phyloP scores from a whole-genome alignment of 2,888 invertebrate genomes.

The Mycalesis mineus region DNA sequence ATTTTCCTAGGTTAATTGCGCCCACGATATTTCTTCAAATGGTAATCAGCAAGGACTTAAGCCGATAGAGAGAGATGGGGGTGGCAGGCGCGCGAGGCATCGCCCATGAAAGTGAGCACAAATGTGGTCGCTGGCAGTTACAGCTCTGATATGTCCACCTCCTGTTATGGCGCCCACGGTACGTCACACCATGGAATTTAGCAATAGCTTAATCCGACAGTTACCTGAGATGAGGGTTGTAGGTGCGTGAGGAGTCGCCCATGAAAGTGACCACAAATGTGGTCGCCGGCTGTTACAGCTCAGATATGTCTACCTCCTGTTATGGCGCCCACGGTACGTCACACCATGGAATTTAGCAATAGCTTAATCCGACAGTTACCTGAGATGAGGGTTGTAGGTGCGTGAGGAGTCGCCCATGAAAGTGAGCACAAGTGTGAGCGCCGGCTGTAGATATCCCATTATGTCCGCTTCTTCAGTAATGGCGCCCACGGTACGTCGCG shows the following conservation, averaged over 20 bases:
- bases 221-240: conserved; percentile 82
- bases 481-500: conserved; percentile 78
- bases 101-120: conserved; percentile 93
- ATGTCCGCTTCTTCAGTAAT: conserved; percentile 81
- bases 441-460: conserved; percentile 80
- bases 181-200: conserved; percentile 86
- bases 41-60: conserved; percentile 79
- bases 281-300: conserved; percentile 82
- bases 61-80: conserved; percentile 74
- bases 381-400: conserved; percentile 85
- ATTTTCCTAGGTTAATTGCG: too few species aligned
- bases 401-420: conserved; percentile 92
- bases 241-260: conserved; percentile 88
- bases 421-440: conserved; percentile 87
- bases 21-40: conserved; percentile 81
- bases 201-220: conserved; percentile 59
- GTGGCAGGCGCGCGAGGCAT: conserved; percentile 87
- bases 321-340: conserved; percentile 73
- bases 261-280: conserved; percentile 91
- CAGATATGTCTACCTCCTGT: conserved; percentile 82
- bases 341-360: conserved; percentile 85
- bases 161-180: conserved; percentile 75
- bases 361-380: not conserved
- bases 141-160: conserved; percentile 81
- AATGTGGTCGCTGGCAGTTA: conserved; percentile 85